Evolutionary conservation across 2,113 vertebrate species (phyloP).

Genomic region (Mystacornis crossleyi): DNA sequence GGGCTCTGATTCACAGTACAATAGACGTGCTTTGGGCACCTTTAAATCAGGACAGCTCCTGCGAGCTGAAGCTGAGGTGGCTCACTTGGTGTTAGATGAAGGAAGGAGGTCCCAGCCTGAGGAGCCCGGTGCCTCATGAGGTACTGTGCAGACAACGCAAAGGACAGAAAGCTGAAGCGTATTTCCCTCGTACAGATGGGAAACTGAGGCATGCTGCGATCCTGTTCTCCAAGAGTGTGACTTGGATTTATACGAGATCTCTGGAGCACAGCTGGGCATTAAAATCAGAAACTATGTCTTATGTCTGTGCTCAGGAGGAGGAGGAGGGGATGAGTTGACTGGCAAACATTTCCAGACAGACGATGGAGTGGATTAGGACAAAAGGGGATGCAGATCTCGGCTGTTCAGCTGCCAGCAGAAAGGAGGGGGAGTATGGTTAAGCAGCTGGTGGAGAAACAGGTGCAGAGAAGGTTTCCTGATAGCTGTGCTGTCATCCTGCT

Average conservation of each 20-base stretch:
- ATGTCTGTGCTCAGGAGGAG: background rate
- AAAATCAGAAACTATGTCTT: background rate
- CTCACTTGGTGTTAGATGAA: background rate
- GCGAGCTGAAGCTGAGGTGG: background rate
- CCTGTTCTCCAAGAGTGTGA: background rate
- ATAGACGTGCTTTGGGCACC: background rate
- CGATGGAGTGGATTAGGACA: background rate
- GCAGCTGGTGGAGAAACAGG: slow-evolving; percentile 65
- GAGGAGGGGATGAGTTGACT: background rate
- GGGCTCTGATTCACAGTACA: background rate
- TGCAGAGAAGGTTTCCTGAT: slow-evolving; percentile 49
- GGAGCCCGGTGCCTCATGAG: background rate
- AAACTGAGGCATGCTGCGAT: background rate
- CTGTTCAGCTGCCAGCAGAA: slow-evolving; percentile 28
- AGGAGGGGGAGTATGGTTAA: background rate
- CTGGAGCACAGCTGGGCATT: slow-evolving; percentile 53
- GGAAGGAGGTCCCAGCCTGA: background rate
- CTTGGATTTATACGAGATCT: background rate
- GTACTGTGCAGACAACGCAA: no score
- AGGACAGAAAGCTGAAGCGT: background rate
- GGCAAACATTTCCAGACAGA: slow-evolving; percentile 49
- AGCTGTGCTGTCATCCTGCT: slow-evolving; percentile 8
- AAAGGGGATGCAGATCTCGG: background rate
- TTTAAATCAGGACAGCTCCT: background rate
- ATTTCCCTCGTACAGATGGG: background rate